Percentiles rank a stretch among this genome's conserved stretches.
Conservation (phyloP, 2,113 vertebrate genomes). For the Petrocephalus microphthalmus region DNA sequence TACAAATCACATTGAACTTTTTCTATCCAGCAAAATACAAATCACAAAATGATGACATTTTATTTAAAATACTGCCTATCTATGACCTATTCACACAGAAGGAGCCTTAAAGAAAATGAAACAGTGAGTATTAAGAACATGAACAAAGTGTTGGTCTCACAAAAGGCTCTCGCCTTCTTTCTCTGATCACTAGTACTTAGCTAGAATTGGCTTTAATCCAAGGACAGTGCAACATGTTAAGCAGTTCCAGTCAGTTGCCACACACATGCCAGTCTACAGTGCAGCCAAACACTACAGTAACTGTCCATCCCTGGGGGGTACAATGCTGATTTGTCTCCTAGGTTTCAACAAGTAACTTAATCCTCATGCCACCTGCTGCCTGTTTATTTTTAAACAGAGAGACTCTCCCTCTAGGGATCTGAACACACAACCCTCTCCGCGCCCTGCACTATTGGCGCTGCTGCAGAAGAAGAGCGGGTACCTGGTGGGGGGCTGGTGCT, state of each 20-base stretch:
- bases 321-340: background rate
- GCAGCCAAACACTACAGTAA: background rate
- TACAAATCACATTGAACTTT: too few relatives aligned
- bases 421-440: background rate
- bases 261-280: background rate
- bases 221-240: background rate
- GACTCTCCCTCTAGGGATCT: background rate
- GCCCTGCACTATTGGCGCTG: background rate
- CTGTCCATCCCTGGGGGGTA: background rate
- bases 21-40: too few relatives aligned
- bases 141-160: background rate
- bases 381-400: background rate
- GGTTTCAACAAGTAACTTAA: background rate
- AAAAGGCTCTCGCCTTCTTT: background rate
- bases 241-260: background rate
- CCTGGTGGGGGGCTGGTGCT: constrained; percentile 9
- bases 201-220: background rate
- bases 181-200: background rate
- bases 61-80: too few relatives aligned
- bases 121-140: background rate
- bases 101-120: background rate
- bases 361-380: background rate
- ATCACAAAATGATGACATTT: too few relatives aligned
- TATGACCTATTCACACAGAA: background rate
- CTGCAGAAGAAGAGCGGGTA: background rate